phyloP scores from a whole-genome alignment of 1,140 invertebrate species.

The Drosophila busckii region DNA sequence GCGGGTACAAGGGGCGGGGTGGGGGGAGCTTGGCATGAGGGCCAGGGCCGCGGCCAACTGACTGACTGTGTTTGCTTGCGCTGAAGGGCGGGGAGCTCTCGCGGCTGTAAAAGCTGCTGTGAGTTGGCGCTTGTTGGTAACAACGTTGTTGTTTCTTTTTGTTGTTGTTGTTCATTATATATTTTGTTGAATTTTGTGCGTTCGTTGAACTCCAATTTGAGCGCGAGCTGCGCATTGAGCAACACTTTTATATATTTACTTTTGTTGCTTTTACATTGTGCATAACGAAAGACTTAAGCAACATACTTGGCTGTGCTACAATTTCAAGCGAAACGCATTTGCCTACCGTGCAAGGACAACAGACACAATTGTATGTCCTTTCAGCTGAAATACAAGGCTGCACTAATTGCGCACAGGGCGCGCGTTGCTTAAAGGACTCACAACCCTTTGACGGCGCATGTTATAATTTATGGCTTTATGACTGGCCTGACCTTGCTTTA shows the following conservation, averaged over 20 bases:
- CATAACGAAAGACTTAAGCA: slow-evolving; percentile 61
- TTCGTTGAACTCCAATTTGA: slow-evolving; percentile 55
- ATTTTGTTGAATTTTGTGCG: slow-evolving; percentile 53
- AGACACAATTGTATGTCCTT: slow-evolving; percentile 19
- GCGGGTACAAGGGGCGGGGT: background rate
- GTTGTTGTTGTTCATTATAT: slow-evolving; percentile 43
- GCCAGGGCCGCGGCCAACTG: slow-evolving; percentile 37
- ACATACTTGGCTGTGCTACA: slow-evolving; percentile 48
- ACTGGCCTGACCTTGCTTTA: slow-evolving; percentile 65
- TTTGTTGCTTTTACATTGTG: slow-evolving; percentile 14
- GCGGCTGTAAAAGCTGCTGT: slow-evolving; percentile 11
- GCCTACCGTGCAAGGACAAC: slow-evolving; percentile 61
- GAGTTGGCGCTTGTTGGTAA: slow-evolving; percentile 49
- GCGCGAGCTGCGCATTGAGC: slow-evolving; percentile 45
- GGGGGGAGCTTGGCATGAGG: background rate
- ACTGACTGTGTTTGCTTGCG: slow-evolving; percentile 43
- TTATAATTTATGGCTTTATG: slow-evolving; percentile 61
- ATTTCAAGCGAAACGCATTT: slow-evolving; percentile 49
- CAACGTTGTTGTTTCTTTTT: slow-evolving; percentile 43
- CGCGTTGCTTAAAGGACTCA: background rate
- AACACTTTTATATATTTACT: slow-evolving; percentile 36
- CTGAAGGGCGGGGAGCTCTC: slow-evolving; percentile 1
- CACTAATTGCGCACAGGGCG: slow-evolving; percentile 35
- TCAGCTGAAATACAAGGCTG: slow-evolving; percentile 34
- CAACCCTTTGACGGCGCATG: slow-evolving; percentile 54